These are phyloP conservation scores for Dascillus cervinus DNA, from an alignment of 2,888 invertebrate species.

Conservation along the genomic window DNA sequence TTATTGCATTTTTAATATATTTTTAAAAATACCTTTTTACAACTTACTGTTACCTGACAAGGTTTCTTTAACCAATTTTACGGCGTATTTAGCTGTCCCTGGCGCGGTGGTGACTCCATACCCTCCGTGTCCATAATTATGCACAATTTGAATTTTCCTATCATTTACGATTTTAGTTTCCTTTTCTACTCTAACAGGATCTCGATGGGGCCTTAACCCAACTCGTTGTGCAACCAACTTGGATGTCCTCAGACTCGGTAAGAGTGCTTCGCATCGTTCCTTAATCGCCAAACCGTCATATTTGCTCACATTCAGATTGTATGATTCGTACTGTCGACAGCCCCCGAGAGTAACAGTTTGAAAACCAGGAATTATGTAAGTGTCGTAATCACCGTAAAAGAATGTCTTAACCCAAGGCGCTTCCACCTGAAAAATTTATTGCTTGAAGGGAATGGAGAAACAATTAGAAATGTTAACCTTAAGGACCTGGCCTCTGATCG, in stretches of 20 bases:
- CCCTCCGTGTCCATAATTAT: conserved; percentile 94
- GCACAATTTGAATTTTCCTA: conserved; percentile 59
- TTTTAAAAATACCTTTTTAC: no score
- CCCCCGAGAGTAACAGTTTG: conserved; percentile 77
- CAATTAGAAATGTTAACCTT: conserved; percentile 46
- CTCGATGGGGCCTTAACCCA: conserved; percentile 77
- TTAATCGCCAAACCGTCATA: conserved; percentile 70
- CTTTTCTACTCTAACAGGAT: conserved; percentile 62
- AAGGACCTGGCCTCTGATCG: conserved; percentile 76
- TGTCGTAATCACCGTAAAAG: conserved; percentile 77
- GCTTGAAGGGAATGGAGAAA: background rate
- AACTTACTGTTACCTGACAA: conserved; percentile 36
- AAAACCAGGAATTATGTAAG: conserved; percentile 76
- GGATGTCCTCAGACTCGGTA: conserved; percentile 60
- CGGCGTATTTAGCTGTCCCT: conserved; percentile 74
- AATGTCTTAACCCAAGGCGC: conserved; percentile 89
- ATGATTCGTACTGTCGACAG: conserved; percentile 74
- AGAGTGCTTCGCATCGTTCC: conserved; percentile 65
- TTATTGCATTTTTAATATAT: no score
- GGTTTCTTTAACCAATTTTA: conserved; percentile 56
- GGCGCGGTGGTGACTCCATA: conserved; percentile 88
- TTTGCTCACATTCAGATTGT: conserved; percentile 55
- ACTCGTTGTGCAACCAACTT: conserved; percentile 58
- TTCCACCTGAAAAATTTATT: conserved; percentile 45
- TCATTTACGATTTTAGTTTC: conserved; percentile 45